Percentiles rank a stretch among this genome's conserved stretches.
These are phyloP conservation scores for Apamea sordens DNA, from an alignment of 2,888 invertebrate species.

Conservation along the genomic window DNA sequence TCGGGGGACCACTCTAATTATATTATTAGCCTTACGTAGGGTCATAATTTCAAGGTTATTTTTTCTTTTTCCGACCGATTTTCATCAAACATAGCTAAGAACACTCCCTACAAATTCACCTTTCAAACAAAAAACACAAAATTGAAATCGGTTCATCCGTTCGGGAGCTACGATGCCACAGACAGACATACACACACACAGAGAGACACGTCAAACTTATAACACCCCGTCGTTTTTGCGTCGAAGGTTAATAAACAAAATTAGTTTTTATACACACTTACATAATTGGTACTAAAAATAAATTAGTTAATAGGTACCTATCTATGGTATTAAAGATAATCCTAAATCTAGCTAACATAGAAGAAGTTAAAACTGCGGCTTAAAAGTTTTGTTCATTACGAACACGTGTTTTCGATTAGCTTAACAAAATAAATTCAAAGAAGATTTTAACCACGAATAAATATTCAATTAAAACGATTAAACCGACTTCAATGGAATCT, in stretches of 20 bases:
- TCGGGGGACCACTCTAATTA: too few species aligned
- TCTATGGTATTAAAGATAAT: neutral
- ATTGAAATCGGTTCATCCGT: too few species aligned
- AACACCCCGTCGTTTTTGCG: too few species aligned
- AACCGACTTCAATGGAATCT: slow-evolving; percentile 3
- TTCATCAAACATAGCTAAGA: too few species aligned
- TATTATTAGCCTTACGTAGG: too few species aligned
- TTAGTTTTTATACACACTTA: neutral
- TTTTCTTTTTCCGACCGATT: too few species aligned
- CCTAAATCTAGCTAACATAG: neutral
- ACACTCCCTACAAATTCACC: too few species aligned
- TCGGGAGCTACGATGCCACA: too few species aligned
- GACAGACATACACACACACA: too few species aligned
- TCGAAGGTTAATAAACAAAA: neutral
- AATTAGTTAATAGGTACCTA: neutral
- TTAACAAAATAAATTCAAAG: neutral
- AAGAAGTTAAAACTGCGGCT: neutral
- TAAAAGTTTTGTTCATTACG: neutral
- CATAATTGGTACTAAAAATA: neutral
- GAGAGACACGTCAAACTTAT: too few species aligned
- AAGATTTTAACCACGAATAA: neutral
- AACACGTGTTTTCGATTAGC: neutral
- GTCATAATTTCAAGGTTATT: too few species aligned
- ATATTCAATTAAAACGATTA: slow-evolving; percentile 2
- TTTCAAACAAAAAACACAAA: too few species aligned